These are phyloP conservation scores for Centropristis striata DNA, from an alignment of 2,113 vertebrate species.

Conservation along the genomic window DNA sequence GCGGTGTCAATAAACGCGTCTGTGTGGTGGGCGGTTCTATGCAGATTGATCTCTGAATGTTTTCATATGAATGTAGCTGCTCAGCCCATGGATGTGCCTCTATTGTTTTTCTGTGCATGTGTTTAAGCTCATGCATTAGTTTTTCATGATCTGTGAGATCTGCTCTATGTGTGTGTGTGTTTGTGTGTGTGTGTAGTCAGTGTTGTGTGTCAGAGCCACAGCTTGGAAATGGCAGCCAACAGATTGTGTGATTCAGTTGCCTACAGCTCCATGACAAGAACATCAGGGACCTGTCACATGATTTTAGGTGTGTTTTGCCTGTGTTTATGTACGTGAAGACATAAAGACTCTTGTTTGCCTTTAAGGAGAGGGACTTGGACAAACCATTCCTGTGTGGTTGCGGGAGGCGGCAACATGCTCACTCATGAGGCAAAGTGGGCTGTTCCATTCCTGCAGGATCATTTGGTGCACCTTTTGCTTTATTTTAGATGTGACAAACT, in stretches of 20 bases:
- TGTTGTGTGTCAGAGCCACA: slow-evolving; percentile 62
- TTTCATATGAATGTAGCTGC: slow-evolving; percentile 50
- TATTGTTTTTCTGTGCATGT: slow-evolving; percentile 54
- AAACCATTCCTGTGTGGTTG: background rate
- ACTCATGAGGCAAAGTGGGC: slow-evolving; percentile 23
- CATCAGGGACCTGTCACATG: slow-evolving; percentile 25
- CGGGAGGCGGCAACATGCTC: background rate
- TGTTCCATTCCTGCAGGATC: slow-evolving; percentile 27
- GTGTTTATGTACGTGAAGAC: background rate
- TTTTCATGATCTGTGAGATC: slow-evolving; percentile 23
- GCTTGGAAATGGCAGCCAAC: slow-evolving; percentile 74
- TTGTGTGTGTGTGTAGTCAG: slow-evolving; percentile 25
- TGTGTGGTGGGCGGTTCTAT: slow-evolving; percentile 53
- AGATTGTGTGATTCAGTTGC: slow-evolving; percentile 71
- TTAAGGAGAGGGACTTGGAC: slow-evolving; percentile 4
- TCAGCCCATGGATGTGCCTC: slow-evolving; percentile 29
- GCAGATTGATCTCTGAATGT: slow-evolving; percentile 56
- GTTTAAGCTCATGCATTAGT: slow-evolving; percentile 16
- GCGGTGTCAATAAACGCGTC: slow-evolving; percentile 41
- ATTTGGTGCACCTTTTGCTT: background rate
- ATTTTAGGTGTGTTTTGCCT: slow-evolving; percentile 10
- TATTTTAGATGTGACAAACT: background rate
- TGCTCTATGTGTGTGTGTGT: background rate
- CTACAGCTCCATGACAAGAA: slow-evolving; percentile 53
- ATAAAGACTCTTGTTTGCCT: background rate